A percentile compares a stretch with the other conserved stretches of the same genome.
Evolutionary conservation across 1,140 invertebrate genomes (phyloP).

Genomic region (Cydia splendana): DNA sequence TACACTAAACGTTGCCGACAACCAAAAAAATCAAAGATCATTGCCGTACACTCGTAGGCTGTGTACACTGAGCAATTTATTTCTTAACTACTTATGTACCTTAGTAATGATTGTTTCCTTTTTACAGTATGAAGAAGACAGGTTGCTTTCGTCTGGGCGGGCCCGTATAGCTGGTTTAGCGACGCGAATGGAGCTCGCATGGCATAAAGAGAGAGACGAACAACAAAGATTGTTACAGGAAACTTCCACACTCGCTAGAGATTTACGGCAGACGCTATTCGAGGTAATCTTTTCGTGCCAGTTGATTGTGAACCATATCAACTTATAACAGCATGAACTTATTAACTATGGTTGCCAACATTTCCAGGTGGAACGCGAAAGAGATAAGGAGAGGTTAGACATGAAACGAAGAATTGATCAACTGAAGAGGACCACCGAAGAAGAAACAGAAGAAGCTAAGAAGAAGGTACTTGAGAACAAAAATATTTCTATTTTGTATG

Average conservation of each 20-base stretch:
- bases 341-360: not conserved
- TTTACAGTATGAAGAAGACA: conserved; percentile 88
- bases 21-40: too few relatives aligned
- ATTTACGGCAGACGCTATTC: conserved; percentile 92
- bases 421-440: conserved; percentile 89
- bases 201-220: conserved; percentile 97
- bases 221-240: conserved; percentile 94
- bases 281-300: conserved; percentile 80
- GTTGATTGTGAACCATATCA: not conserved
- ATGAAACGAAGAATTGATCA: conserved; percentile 92
- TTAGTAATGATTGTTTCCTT: not conserved
- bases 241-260: conserved; percentile 93
- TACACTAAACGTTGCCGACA: too few relatives aligned
- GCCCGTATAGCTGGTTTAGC: conserved; percentile 92
- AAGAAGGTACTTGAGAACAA: conserved; percentile 83
- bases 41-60: too few relatives aligned
- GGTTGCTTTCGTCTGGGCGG: conserved; percentile 88
- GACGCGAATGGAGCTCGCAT: conserved; percentile 94
- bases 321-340: not conserved
- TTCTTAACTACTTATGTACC: too few relatives aligned
- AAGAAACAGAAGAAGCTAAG: conserved; percentile 93
- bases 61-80: too few relatives aligned
- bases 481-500: not conserved
- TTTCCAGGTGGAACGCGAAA: conserved; percentile 88
- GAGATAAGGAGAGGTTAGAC: conserved; percentile 93